A percentile compares a stretch with the other conserved stretches of the same genome.
Conservation (phyloP, 1,140 invertebrate species). For the Andrena cerasifolii region DNA sequence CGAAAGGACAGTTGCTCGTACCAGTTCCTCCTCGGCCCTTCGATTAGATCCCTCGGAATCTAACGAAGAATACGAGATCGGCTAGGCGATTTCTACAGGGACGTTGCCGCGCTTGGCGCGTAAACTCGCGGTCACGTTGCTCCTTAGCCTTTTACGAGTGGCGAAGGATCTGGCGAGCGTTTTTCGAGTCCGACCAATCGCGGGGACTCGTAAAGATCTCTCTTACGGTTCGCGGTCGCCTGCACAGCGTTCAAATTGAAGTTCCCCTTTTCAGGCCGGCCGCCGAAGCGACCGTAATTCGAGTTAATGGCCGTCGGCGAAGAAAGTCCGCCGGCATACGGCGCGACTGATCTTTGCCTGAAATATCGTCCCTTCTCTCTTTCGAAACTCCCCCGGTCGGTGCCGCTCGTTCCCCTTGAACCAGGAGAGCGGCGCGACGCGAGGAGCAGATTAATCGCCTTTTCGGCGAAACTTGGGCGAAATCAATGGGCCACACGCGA, state of each 20-base stretch:
- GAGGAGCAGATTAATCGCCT: slow-evolving; percentile 51
- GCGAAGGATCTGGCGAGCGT: not conserved
- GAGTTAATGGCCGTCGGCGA: slow-evolving; percentile 66
- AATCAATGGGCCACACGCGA: slow-evolving; percentile 52
- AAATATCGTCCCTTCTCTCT: slow-evolving; percentile 50
- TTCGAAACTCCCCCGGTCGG: too few relatives aligned
- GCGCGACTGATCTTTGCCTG: slow-evolving; percentile 58
- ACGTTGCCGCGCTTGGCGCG: too few relatives aligned
- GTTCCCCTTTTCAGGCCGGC: slow-evolving; percentile 63
- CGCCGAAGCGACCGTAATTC: slow-evolving; percentile 65
- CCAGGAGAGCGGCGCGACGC: not conserved
- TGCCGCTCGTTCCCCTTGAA: not conserved
- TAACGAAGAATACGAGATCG: not conserved
- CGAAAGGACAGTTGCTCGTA: slow-evolving; percentile 21
- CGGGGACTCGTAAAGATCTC: slow-evolving; percentile 49
- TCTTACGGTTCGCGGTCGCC: slow-evolving; percentile 42
- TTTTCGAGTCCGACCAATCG: not conserved
- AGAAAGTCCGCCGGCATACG: slow-evolving; percentile 53
- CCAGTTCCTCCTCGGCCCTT: slow-evolving; percentile 21
- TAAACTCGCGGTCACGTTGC: too few relatives aligned
- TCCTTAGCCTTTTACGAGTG: too few relatives aligned
- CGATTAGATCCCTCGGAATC: not conserved
- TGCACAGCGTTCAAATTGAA: slow-evolving; percentile 36
- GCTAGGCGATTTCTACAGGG: too few relatives aligned
- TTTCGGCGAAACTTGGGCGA: slow-evolving; percentile 32